phyloP scores from a whole-genome alignment of 2,113 vertebrate species.

The Pseudorectes ferrugineus region DNA sequence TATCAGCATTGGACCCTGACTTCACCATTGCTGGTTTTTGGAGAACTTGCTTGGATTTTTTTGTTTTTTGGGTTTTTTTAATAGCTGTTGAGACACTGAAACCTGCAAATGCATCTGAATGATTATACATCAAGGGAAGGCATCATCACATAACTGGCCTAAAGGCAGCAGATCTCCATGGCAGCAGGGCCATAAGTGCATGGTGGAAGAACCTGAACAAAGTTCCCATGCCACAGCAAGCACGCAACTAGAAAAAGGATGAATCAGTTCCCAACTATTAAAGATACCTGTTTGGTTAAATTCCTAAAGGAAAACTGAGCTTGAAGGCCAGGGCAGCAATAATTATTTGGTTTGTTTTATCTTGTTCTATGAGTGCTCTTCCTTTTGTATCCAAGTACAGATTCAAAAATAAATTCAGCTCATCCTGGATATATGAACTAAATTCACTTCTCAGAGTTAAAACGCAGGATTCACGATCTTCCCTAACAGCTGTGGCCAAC shows the following conservation, averaged over 20 bases:
- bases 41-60: background rate
- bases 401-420: background rate
- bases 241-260: background rate
- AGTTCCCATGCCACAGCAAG: background rate
- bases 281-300: background rate
- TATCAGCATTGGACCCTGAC: background rate
- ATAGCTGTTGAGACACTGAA: background rate
- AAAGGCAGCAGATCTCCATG: background rate
- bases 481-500: constrained; percentile 14
- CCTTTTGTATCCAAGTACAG: background rate
- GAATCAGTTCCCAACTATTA: background rate
- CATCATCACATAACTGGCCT: background rate
- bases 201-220: background rate
- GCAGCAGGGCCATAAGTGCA: background rate
- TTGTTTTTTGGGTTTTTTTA: background rate
- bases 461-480: background rate
- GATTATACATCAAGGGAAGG: background rate
- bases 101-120: background rate
- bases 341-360: background rate
- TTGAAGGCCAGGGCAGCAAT: background rate
- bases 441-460: background rate
- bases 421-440: background rate
- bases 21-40: background rate
- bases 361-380: background rate
- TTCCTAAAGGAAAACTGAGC: background rate